Evolutionary conservation across 2,888 invertebrate species (phyloP), one percentile per base, ranked within the genome.

Genomic region (Neoitamus cyanurus): DNA sequence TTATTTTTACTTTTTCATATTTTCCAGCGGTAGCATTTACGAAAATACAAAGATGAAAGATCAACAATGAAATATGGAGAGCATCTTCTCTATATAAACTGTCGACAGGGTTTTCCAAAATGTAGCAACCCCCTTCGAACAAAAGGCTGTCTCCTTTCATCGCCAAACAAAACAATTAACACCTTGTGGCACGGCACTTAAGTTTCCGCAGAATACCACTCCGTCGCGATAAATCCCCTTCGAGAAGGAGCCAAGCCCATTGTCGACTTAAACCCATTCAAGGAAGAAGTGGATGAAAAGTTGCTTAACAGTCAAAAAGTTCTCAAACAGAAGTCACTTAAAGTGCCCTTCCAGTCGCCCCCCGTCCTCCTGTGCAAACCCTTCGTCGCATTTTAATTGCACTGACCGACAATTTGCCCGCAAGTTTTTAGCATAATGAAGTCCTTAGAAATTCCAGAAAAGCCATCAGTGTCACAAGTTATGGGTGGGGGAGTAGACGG

Each of bases 401-500:
- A 73, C 34, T 73, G 73, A 73, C 73, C 73, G 36, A 73, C 31
- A 73, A 15, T 73, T 15, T 34, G 7, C 73, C 34, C 73, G 34
- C 73, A 34, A 58, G 36, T 73, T 73, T 73, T 31, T 31, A 36
- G 37, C 73, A 20, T 73, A 73, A 73, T 73, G 73, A 72, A 72
- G 34, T 73, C 37, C 73, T 73, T 73, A 73, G 36, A 36, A 73
- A 73, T 73, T 36, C 73, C 36, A 73, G 36, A 73, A 36, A 73
- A 36, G 36, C 73, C 36, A 73, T 73, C 73, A 34, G 31, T 73
- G 37, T 73, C 34, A 36, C n/a, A 34, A 73, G 36, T 36, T n/a
- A 20, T 11, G 73, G 9, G 15, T 3, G 73, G 6, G 31, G 30
- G 70, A 25, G 11, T 1, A 20, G 73, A 15, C 58, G 9, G 34